Evolutionary conservation across 1,140 invertebrate species (phyloP).

Genomic region (Drosophila burlai): DNA sequence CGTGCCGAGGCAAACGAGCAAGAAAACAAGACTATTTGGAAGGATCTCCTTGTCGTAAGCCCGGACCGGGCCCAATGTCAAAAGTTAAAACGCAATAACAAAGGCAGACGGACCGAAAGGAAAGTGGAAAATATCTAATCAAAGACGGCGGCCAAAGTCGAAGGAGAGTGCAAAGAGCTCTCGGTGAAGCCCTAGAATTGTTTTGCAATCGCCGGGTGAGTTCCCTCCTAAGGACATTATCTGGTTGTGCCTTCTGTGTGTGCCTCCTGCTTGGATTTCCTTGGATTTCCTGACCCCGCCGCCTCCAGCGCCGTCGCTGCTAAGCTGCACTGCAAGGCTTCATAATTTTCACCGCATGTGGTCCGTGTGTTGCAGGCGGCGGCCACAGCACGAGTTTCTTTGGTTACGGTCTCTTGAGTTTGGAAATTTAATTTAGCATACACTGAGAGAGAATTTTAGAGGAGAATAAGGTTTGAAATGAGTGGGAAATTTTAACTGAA

Average conservation of each 20-base stretch:
- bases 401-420: constrained; percentile 21
- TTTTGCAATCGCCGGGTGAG: constrained; percentile 60
- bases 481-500: not conserved
- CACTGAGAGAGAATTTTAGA: not conserved
- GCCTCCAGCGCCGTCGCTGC: constrained; percentile 1
- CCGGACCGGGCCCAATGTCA: constrained; percentile 67
- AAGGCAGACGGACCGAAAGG: constrained; percentile 47
- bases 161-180: constrained; percentile 45
- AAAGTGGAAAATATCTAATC: constrained; percentile 80
- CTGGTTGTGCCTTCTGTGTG: constrained; percentile 16
- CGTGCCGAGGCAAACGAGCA: constrained; percentile 46
- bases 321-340: constrained; percentile 67
- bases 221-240: constrained; percentile 44
- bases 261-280: constrained; percentile 17
- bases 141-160: constrained; percentile 54
- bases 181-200: constrained; percentile 68
- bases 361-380: constrained; percentile 38
- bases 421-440: constrained; percentile 42
- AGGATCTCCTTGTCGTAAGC: constrained; percentile 26
- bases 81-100: constrained; percentile 63
- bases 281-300: constrained; percentile 13
- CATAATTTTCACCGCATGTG: constrained; percentile 77
- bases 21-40: constrained; percentile 53
- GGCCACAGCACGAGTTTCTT: constrained; percentile 36
- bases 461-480: not conserved